Conservation (phyloP, 2,888 invertebrate genomes). For the Myathropa florea region DNA sequence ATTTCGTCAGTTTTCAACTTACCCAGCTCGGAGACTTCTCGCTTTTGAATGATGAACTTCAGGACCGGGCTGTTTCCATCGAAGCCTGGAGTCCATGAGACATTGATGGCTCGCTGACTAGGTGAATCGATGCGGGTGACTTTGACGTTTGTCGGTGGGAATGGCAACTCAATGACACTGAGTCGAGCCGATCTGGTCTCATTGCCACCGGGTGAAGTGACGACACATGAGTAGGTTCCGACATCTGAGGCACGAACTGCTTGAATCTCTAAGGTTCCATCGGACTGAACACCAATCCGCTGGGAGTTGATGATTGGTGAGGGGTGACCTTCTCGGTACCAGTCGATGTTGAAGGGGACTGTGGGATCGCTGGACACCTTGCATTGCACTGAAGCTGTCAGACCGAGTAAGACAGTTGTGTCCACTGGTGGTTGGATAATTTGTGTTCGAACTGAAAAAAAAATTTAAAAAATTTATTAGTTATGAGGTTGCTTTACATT, state of each 20-base stretch:
- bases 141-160: slow-evolving; percentile 93
- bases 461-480: background rate
- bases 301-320: slow-evolving; percentile 85
- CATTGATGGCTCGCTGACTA: slow-evolving; percentile 90
- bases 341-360: slow-evolving; percentile 91
- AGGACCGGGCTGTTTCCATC: slow-evolving; percentile 98
- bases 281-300: slow-evolving; percentile 87
- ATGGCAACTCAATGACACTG: slow-evolving; percentile 96
- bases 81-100: slow-evolving; percentile 97
- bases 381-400: slow-evolving; percentile 96
- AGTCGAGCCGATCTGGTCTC: slow-evolving; percentile 92
- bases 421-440: slow-evolving; percentile 96
- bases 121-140: slow-evolving; percentile 86
- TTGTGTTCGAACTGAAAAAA: slow-evolving; percentile 90
- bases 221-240: slow-evolving; percentile 94
- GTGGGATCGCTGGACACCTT: slow-evolving; percentile 95
- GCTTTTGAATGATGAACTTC: slow-evolving; percentile 94
- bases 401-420: slow-evolving; percentile 93
- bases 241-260: slow-evolving; percentile 96
- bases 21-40: slow-evolving; percentile 94
- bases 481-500: no score
- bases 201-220: slow-evolving; percentile 95
- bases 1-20: slow-evolving; percentile 75
- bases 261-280: slow-evolving; percentile 93
- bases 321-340: slow-evolving; percentile 91